Evolutionary conservation across 2,888 invertebrate genomes (phyloP).

Genomic region (Synanthedon formicaeformis): DNA sequence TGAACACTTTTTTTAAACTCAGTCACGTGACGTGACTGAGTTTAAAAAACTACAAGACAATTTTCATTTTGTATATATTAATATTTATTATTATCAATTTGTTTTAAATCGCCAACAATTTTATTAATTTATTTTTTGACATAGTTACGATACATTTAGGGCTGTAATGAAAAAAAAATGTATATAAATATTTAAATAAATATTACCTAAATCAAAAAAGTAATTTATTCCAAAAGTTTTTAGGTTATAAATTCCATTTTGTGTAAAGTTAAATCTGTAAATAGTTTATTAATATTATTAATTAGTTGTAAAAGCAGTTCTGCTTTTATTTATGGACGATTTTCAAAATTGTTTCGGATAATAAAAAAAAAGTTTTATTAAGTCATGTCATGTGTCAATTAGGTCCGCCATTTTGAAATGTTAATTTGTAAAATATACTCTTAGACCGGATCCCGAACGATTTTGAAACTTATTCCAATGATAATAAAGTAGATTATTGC

Average conservation of each 20-base stretch:
- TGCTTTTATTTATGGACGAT: background rate
- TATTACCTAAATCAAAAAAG: background rate
- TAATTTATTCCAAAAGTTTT: slow-evolving; percentile 10
- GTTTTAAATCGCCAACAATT: background rate
- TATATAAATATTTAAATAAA: background rate
- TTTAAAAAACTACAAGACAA: too few species aligned
- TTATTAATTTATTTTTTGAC: background rate
- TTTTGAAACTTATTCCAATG: slow-evolving; percentile 2
- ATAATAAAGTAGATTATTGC: slow-evolving; percentile 21
- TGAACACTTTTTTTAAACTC: too few species aligned
- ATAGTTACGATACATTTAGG: background rate
- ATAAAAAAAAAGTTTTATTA: background rate
- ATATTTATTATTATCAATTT: too few species aligned
- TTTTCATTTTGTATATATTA: too few species aligned
- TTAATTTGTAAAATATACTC: background rate
- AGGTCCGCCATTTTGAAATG: background rate
- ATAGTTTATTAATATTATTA: slow-evolving; percentile 4
- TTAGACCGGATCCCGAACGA: background rate
- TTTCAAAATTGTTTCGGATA: background rate
- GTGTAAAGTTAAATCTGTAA: slow-evolving; percentile 4
- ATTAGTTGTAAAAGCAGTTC: slow-evolving; percentile 1
- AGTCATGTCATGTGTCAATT: background rate
- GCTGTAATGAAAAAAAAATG: background rate
- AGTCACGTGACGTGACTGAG: too few species aligned
- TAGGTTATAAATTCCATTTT: slow-evolving; percentile 4